A percentile compares a stretch with the other conserved stretches of the same genome.
phyloP scores from a whole-genome alignment of 2,113 vertebrate genomes.

The Ptilonorhynchus violaceus region DNA sequence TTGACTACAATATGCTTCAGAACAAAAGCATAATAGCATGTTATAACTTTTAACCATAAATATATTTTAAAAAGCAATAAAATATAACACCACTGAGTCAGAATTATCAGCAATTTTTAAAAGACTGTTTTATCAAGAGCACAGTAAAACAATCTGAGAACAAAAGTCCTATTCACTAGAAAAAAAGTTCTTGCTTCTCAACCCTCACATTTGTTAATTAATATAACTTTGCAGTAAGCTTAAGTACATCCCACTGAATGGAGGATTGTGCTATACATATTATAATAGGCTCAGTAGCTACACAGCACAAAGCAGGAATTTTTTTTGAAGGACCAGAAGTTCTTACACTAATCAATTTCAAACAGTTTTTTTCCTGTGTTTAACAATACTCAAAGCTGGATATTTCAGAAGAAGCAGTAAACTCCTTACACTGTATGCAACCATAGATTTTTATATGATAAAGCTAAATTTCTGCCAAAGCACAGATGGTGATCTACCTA shows the following conservation, averaged over 20 bases:
- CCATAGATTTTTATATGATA: not conserved
- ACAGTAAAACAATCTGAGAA: not conserved
- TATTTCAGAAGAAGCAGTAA: not conserved
- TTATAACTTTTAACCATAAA: not conserved
- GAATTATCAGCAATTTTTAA: not conserved
- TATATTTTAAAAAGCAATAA: not conserved
- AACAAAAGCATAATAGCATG: not conserved
- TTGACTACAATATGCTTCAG: not conserved
- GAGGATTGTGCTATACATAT: not conserved
- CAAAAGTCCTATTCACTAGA: not conserved
- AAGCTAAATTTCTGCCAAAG: not conserved
- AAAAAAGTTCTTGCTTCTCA: not conserved
- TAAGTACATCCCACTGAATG: not conserved
- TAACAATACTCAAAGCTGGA: not conserved
- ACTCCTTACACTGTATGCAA: not conserved
- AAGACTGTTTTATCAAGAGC: not conserved
- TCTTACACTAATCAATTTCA: not conserved
- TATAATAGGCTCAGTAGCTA: not conserved
- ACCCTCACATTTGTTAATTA: constrained; percentile 10
- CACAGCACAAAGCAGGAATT: not conserved
- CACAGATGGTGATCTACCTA: not conserved
- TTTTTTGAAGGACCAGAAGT: not conserved
- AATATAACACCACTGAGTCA: not conserved
- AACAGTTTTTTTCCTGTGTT: not conserved
- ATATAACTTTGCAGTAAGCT: not conserved